Evolutionary conservation across 2,797 vertebrate genomes (phyloP).

Genomic region (Aselliscus stoliczkanus): DNA sequence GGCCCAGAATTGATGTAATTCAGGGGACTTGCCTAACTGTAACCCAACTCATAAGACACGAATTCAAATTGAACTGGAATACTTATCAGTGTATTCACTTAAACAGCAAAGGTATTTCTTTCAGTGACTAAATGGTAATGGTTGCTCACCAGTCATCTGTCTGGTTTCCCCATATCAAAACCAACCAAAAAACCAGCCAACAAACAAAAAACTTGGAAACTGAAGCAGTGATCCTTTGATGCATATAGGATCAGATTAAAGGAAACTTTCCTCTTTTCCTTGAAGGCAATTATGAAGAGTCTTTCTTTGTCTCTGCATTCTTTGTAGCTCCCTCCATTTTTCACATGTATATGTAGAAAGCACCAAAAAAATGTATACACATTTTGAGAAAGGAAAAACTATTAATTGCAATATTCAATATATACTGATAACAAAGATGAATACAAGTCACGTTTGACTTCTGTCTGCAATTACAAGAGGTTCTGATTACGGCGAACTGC

Average conservation of each 20-base stretch:
- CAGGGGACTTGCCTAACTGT: neutral
- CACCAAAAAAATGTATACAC: no score
- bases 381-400: no score
- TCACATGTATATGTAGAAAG: neutral
- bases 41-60: neutral
- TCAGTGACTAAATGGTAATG: neutral
- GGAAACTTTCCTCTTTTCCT: neutral
- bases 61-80: neutral
- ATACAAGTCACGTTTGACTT: no score
- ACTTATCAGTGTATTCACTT: neutral
- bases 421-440: no score
- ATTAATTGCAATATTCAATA: no score
- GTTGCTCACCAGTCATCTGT: neutral
- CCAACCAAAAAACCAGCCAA: neutral
- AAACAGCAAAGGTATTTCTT: neutral
- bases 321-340: neutral
- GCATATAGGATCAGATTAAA: neutral
- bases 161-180: neutral
- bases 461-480: no score
- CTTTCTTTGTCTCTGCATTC: neutral
- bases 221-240: neutral
- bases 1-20: neutral
- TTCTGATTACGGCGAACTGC: no score
- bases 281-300: neutral
- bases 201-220: neutral